Percentiles rank a stretch among this genome's conserved stretches.
These are phyloP conservation scores for Scaptomyza tumidula DNA, from an alignment of 2,888 invertebrate species.

Conservation along the genomic window DNA sequence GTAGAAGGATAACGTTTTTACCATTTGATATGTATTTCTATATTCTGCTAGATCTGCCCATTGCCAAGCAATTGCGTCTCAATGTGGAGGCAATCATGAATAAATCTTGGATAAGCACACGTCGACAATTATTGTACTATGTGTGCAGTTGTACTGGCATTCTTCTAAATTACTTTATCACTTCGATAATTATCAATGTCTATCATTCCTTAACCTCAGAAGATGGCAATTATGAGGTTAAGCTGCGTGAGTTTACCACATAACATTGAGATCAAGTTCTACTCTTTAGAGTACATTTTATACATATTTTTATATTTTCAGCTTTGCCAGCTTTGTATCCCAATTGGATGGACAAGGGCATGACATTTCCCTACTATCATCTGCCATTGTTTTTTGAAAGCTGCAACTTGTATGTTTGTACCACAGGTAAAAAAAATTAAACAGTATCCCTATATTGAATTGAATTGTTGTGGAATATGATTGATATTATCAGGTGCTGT, in stretches of 20 bases:
- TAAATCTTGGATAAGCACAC: constrained; percentile 66
- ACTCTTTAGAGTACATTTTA: too few relatives aligned
- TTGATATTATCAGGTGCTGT: constrained; percentile 62
- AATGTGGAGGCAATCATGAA: constrained; percentile 63
- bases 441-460: neutral
- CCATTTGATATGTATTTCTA: neutral
- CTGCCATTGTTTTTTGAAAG: constrained; percentile 64
- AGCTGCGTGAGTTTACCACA: constrained; percentile 61
- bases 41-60: constrained; percentile 58
- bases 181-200: constrained; percentile 58
- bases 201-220: constrained; percentile 51
- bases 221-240: constrained; percentile 44
- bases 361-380: constrained; percentile 73
- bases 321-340: constrained; percentile 75
- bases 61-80: constrained; percentile 50
- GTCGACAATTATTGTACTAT: constrained; percentile 70
- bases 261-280: too few relatives aligned
- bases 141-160: constrained; percentile 54
- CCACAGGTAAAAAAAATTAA: constrained; percentile 70
- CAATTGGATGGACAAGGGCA: constrained; percentile 71
- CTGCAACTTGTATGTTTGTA: constrained; percentile 55
- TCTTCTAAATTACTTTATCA: constrained; percentile 63
- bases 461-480: constrained; percentile 2
- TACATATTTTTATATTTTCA: constrained; percentile 21
- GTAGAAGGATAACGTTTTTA: neutral